phyloP scores from a whole-genome alignment of 2,888 invertebrate genomes.

The Dasysyrphus tricinctus region DNA sequence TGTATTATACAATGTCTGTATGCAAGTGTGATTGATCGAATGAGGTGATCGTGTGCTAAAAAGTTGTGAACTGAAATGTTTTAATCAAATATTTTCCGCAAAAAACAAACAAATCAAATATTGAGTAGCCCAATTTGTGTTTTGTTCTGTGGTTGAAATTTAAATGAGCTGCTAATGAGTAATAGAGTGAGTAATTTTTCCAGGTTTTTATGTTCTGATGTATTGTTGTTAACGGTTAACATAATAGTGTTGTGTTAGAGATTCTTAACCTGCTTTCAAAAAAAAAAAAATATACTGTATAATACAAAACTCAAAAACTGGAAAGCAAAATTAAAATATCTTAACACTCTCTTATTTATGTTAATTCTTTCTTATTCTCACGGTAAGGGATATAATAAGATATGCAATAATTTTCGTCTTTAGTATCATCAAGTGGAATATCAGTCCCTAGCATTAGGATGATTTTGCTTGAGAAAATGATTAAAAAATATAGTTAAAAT shows the following conservation, averaged over 20 bases:
- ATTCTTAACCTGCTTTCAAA: not conserved
- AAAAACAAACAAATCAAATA: not conserved
- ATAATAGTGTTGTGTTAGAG: not conserved
- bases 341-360: not conserved
- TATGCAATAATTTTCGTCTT: not conserved
- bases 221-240: not conserved
- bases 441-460: not conserved
- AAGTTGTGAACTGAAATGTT: not conserved
- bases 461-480: not conserved
- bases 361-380: not conserved
- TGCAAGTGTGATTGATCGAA: not conserved
- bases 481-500: slow-evolving; percentile 1
- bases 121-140: not conserved
- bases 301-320: not conserved
- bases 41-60: not conserved
- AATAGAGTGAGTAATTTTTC: not conserved
- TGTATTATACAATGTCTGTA: too few species aligned
- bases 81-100: too few species aligned
- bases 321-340: not conserved
- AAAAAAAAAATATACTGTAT: not conserved
- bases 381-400: not conserved
- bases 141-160: not conserved
- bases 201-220: not conserved
- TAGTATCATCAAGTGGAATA: not conserved
- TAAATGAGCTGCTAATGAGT: too few species aligned